These are phyloP conservation scores for Monopterus albus DNA, from an alignment of 2,113 vertebrate species.

Conservation along the genomic window DNA sequence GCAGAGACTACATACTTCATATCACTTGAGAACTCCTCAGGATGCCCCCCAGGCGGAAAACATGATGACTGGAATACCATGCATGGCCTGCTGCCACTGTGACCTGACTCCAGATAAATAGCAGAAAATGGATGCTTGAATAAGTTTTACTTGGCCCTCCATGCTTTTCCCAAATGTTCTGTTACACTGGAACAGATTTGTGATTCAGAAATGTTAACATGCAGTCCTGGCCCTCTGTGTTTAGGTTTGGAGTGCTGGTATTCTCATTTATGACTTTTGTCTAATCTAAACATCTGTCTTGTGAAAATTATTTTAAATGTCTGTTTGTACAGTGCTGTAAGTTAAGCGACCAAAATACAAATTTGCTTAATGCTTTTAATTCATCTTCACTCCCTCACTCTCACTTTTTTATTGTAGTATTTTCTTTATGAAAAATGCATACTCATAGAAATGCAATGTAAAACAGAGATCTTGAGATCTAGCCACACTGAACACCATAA, in stretches of 20 bases:
- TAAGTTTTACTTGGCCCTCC: too few species aligned
- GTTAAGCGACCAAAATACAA: slow-evolving; percentile 41
- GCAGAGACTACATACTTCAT: too few species aligned
- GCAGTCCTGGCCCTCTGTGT: too few species aligned
- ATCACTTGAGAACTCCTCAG: too few species aligned
- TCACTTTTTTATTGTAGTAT: slow-evolving; percentile 34
- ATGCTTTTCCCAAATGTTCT: too few species aligned
- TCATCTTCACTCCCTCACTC: slow-evolving; percentile 33
- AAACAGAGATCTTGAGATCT: slow-evolving; percentile 36
- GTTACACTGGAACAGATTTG: too few species aligned
- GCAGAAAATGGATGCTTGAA: too few species aligned
- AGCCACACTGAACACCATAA: slow-evolving; percentile 38
- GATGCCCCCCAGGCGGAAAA: too few species aligned
- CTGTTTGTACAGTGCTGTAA: slow-evolving; percentile 24
- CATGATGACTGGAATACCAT: too few species aligned
- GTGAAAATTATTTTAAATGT: slow-evolving; percentile 33
- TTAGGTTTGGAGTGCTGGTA: slow-evolving; percentile 20
- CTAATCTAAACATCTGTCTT: slow-evolving; percentile 41
- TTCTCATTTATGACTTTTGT: slow-evolving; percentile 43
- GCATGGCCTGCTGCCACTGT: too few species aligned
- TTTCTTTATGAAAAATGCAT: slow-evolving; percentile 17
- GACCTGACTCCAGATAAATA: too few species aligned
- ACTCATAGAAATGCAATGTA: slow-evolving; percentile 24
- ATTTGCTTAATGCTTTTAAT: slow-evolving; percentile 31
- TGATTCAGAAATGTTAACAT: too few species aligned